phyloP scores from a whole-genome alignment of 2,113 vertebrate species.

The Forbesichthys agassizii region DNA sequence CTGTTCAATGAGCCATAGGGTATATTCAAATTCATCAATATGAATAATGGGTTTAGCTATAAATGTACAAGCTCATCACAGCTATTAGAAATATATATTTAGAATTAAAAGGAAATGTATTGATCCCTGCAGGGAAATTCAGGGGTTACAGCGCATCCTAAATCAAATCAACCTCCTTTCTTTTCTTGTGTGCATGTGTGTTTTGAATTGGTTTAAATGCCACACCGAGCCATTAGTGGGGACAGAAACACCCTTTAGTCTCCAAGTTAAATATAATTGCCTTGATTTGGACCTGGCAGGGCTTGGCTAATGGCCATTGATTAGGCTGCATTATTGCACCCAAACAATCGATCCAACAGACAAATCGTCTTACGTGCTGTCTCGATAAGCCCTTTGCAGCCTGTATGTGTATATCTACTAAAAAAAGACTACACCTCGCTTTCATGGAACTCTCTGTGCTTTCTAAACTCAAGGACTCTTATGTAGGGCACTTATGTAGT shows the following conservation, averaged over 20 bases:
- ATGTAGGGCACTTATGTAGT: background rate
- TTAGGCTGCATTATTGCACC: constrained; percentile 31
- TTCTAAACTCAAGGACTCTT: constrained; percentile 3
- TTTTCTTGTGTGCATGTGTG: background rate
- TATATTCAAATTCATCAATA: too few relatives aligned
- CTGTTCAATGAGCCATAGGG: too few relatives aligned
- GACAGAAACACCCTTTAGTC: background rate
- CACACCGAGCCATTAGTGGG: constrained; percentile 10
- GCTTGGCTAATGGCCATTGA: constrained; percentile 47
- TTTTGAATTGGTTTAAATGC: constrained; percentile 9
- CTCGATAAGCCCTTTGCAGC: background rate
- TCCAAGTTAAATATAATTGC: constrained; percentile 30
- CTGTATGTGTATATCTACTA: background rate
- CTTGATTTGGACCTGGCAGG: constrained; percentile 14
- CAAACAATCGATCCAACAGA: constrained; percentile 36
- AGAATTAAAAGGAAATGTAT: background rate
- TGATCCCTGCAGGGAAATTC: background rate
- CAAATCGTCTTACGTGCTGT: constrained; percentile 27
- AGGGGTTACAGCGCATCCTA: background rate
- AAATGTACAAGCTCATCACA: too few relatives aligned
- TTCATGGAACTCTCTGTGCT: background rate
- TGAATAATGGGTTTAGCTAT: too few relatives aligned
- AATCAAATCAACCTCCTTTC: background rate
- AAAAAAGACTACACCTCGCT: constrained; percentile 12
- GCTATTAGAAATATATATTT: background rate